Conservation (phyloP, 2,888 invertebrate species). For the Anoplius nigerrimus region DNA sequence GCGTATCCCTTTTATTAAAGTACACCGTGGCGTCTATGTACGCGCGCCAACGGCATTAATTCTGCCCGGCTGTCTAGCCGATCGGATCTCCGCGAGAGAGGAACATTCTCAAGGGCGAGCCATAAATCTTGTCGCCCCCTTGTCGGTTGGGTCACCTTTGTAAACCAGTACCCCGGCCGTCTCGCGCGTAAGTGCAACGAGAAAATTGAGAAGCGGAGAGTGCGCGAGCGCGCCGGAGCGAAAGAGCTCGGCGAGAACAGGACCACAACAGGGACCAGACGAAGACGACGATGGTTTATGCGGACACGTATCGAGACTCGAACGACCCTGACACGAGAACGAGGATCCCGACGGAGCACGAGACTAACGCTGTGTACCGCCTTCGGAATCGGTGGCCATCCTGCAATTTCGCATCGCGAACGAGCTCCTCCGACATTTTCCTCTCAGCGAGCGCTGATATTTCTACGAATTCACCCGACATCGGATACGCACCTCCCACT, state of each 20-base stretch:
- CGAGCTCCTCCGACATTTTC: too few species aligned
- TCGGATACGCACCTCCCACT: too few species aligned
- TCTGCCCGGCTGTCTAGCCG: slow-evolving; percentile 36
- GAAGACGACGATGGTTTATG: background rate
- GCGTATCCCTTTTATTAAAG: slow-evolving; percentile 27
- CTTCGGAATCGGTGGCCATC: too few species aligned
- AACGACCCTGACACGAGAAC: slow-evolving; percentile 4
- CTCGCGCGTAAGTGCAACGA: slow-evolving; percentile 33
- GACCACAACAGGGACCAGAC: background rate
- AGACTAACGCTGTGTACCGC: too few species aligned
- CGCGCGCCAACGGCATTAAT: slow-evolving; percentile 40
- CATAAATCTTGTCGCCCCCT: slow-evolving; percentile 44
- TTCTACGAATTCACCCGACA: too few species aligned
- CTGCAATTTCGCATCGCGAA: too few species aligned
- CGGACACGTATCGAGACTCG: background rate
- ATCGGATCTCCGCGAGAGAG: slow-evolving; percentile 37
- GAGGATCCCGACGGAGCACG: background rate
- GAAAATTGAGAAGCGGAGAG: slow-evolving; percentile 27
- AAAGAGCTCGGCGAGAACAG: background rate
- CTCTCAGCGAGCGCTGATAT: too few species aligned
- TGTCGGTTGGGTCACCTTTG: slow-evolving; percentile 35
- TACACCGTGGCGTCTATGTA: slow-evolving; percentile 18
- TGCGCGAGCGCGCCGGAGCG: background rate
- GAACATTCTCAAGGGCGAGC: slow-evolving; percentile 41
- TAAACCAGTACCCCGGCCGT: slow-evolving; percentile 22